Evolutionary conservation across 2,888 invertebrate species (phyloP).

Genomic region (Perizoma affinitatum): DNA sequence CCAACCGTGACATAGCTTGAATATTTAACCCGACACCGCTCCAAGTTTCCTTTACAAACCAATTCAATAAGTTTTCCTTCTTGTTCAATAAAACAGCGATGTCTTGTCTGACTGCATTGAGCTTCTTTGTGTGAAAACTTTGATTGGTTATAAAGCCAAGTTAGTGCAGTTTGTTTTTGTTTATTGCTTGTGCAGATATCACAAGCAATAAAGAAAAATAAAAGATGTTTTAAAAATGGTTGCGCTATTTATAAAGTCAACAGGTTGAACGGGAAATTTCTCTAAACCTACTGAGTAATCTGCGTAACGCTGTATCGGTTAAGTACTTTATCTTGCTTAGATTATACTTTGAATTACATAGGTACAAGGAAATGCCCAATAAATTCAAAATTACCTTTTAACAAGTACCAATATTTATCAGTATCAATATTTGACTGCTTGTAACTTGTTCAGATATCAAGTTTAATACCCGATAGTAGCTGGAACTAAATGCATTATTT

Average conservation of each 20-base stretch:
- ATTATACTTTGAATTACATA: not conserved
- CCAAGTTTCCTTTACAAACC: constrained; percentile 59
- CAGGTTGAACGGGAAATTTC: constrained; percentile 30
- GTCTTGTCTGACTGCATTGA: constrained; percentile 62
- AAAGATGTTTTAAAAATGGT: constrained; percentile 19
- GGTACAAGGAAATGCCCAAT: not conserved
- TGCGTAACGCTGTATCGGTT: constrained; percentile 29
- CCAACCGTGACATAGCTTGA: constrained; percentile 40
- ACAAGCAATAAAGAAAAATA: no score
- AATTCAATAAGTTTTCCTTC: constrained; percentile 60
- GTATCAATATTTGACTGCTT: no score
- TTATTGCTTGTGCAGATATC: constrained; percentile 31
- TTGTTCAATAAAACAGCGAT: constrained; percentile 67
- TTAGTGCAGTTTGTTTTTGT: constrained; percentile 47
- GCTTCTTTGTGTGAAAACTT: constrained; percentile 66
- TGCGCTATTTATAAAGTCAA: constrained; percentile 16
- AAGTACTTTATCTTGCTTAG: constrained; percentile 5
- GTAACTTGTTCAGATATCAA: no score
- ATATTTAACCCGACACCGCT: constrained; percentile 56
- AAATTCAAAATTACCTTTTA: not conserved
- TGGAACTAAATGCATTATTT: no score
- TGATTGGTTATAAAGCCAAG: constrained; percentile 67
- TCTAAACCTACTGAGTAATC: constrained; percentile 28
- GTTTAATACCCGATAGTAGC: no score
- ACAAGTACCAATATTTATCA: no score